phyloP scores from a whole-genome alignment of 30 jellyfish, hydroid and myxozoan species.

The Pelagia noctiluca region DNA sequence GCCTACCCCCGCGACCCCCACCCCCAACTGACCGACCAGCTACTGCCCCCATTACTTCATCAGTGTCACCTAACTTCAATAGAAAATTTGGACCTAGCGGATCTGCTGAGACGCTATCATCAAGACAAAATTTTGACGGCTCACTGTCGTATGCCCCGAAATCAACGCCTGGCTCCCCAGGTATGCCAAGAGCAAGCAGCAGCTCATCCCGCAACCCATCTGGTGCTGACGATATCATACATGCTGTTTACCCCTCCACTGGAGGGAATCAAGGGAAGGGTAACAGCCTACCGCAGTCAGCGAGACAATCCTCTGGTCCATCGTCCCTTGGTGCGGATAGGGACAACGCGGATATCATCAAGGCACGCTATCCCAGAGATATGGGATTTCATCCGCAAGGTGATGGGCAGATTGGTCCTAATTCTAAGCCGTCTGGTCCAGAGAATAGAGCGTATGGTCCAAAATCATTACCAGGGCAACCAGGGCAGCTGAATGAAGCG shows the following conservation, averaged over 20 bases:
- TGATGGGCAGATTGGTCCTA: no score
- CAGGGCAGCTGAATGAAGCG: not conserved
- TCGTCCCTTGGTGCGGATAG: not conserved
- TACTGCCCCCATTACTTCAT: not conserved
- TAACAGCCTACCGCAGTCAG: not conserved
- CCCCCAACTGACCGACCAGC: not conserved
- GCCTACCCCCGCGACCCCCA: not conserved
- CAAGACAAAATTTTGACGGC: not conserved
- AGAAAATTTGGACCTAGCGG: not conserved
- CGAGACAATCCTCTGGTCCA: not conserved
- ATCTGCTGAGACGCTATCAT: not conserved
- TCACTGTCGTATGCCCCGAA: not conserved
- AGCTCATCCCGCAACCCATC: constrained; percentile 1
- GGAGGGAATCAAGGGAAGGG: not conserved
- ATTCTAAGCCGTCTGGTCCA: no score
- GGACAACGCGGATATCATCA: not conserved
- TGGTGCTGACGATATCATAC: not conserved
- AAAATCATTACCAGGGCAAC: not conserved
- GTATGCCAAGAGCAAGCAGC: not conserved
- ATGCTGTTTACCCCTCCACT: not conserved
- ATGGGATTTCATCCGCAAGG: no score
- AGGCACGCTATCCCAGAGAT: no score
- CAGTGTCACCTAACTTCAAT: not conserved
- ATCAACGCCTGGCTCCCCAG: not conserved
- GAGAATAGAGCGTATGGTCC: constrained; percentile 6